phyloP scores from a whole-genome alignment of 2,113 vertebrate genomes.

The Tapirus terrestris region DNA sequence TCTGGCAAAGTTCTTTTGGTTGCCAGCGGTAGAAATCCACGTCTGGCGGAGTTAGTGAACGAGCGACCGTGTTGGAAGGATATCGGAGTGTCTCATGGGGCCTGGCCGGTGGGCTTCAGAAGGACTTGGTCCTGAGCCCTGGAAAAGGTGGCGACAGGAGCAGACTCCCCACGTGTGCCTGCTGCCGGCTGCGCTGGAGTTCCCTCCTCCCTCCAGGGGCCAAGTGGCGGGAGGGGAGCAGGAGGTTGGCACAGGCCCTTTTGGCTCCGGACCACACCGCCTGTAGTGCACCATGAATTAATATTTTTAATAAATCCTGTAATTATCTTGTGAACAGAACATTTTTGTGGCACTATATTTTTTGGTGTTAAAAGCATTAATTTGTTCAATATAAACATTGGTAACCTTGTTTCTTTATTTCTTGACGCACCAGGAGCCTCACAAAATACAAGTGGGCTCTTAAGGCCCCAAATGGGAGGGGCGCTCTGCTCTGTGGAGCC shows the following conservation, averaged over 20 bases:
- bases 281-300: conserved; percentile 77
- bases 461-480: background rate
- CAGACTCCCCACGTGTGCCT: background rate
- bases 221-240: background rate
- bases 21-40: background rate
- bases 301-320: conserved; percentile 82
- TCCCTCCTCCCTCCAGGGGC: background rate
- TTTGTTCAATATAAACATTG: conserved; percentile 79
- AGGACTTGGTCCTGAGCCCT: background rate
- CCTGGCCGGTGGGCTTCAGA: background rate
- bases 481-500: background rate
- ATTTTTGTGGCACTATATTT: conserved; percentile 70
- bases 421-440: background rate
- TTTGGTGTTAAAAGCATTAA: conserved; percentile 72
- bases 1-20: background rate
- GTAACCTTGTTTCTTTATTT: conserved; percentile 31
- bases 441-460: background rate
- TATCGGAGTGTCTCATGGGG: background rate
- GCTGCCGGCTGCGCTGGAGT: background rate
- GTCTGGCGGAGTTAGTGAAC: accelerated
- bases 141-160: background rate
- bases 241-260: conserved; percentile 54
- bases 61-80: background rate
- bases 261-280: conserved; percentile 73
- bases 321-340: conserved; percentile 78